phyloP scores from a whole-genome alignment of 2,797 vertebrate species.

The Falco novaeseelandiae region DNA sequence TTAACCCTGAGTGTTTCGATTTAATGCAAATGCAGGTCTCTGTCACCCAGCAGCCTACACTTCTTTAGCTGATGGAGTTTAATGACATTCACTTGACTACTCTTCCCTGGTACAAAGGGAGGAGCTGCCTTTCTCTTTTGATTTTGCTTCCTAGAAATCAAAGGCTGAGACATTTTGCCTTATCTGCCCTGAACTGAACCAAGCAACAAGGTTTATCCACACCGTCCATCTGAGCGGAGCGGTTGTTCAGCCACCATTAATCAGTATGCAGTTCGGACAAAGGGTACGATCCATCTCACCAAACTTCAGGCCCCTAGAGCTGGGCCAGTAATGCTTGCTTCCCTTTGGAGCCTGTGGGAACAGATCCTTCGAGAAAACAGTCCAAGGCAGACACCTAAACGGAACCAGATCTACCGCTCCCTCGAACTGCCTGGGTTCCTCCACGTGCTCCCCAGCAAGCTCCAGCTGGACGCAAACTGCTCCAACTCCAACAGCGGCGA shows the following conservation, averaged over 20 bases:
- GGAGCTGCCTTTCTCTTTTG: background rate
- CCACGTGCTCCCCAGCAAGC: background rate
- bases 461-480: background rate
- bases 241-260: background rate
- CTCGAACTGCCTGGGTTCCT: background rate
- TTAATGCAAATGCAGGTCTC: background rate
- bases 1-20: background rate
- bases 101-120: background rate
- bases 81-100: background rate
- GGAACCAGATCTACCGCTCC: background rate
- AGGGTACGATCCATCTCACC: background rate
- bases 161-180: background rate
- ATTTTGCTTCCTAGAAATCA: background rate
- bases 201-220: background rate
- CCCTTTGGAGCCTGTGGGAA: background rate
- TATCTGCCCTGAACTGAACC: background rate
- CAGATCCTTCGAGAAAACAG: background rate
- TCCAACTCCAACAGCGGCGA: background rate
- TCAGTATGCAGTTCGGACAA: background rate
- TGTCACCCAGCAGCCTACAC: background rate
- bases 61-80: background rate
- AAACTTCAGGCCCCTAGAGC: background rate
- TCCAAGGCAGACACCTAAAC: background rate
- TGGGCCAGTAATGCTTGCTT: background rate
- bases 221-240: background rate